Evolutionary conservation across 2,113 vertebrate species (phyloP).

Genomic region (Epinephelus cyanopodus): DNA sequence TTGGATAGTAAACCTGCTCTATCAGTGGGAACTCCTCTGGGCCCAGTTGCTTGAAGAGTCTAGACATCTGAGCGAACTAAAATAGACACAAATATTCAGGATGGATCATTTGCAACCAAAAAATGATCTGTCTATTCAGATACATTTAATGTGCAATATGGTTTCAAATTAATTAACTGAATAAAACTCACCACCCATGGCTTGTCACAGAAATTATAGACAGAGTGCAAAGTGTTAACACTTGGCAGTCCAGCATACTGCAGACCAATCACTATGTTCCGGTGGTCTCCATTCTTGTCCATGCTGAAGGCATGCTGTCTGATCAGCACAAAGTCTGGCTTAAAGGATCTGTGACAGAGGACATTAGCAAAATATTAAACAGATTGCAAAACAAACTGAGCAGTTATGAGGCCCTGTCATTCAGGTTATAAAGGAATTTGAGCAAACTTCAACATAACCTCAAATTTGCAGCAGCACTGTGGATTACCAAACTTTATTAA

Average conservation of each 20-base stretch:
- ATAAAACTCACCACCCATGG: slow-evolving; percentile 91
- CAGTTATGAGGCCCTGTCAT: not conserved
- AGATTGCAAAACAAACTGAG: slow-evolving; percentile 1
- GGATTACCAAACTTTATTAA: not conserved
- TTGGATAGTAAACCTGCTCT: slow-evolving; percentile 93
- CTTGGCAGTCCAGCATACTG: slow-evolving; percentile 92
- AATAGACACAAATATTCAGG: slow-evolving; percentile 23
- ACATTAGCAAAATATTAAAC: slow-evolving; percentile 54
- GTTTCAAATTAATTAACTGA: not conserved
- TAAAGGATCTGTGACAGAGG: slow-evolving; percentile 85
- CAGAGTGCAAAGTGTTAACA: slow-evolving; percentile 91
- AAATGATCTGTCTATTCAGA: not conserved
- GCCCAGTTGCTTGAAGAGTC: slow-evolving; percentile 89
- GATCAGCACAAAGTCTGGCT: slow-evolving; percentile 93
- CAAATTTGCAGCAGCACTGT: not conserved
- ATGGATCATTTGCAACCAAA: not conserved
- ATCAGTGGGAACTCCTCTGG: slow-evolving; percentile 93
- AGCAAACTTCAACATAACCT: not conserved
- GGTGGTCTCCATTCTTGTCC: slow-evolving; percentile 92
- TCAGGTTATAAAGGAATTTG: not conserved
- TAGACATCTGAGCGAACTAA: slow-evolving; percentile 93
- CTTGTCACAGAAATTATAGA: slow-evolving; percentile 96
- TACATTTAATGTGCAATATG: not conserved
- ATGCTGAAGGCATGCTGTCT: slow-evolving; percentile 94
- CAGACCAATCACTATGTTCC: slow-evolving; percentile 92